A percentile compares a stretch with the other conserved stretches of the same genome.
Conservation (phyloP, 2,797 vertebrate species). For the Enteromius fasciolatus region DNA sequence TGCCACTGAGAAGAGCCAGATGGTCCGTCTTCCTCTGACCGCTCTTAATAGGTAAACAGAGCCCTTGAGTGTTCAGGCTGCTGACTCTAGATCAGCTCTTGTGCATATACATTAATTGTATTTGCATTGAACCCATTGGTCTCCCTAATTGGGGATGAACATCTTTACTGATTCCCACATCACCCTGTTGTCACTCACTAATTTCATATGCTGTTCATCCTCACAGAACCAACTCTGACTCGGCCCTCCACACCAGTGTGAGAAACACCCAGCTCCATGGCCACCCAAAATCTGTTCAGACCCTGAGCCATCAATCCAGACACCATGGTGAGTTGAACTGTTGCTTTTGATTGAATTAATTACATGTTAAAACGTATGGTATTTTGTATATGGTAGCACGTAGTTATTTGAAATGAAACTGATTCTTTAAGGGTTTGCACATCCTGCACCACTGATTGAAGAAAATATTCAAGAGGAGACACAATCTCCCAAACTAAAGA, state of each 20-base stretch:
- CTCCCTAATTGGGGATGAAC: background rate
- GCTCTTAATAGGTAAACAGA: conserved; percentile 81
- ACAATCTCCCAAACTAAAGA: conserved; percentile 71
- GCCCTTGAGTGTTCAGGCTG: conserved; percentile 14
- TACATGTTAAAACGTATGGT: background rate
- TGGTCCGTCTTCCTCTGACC: conserved; percentile 75
- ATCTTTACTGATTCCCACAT: background rate
- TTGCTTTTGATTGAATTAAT: background rate
- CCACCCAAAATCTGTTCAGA: conserved; percentile 60
- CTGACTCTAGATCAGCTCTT: conserved; percentile 7
- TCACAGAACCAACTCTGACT: conserved; percentile 84
- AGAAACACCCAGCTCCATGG: conserved; percentile 77
- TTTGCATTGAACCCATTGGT: background rate
- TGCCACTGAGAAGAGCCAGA: conserved; percentile 77
- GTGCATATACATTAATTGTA: background rate
- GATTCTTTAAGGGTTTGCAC: conserved; percentile 68
- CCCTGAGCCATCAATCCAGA: conserved; percentile 62
- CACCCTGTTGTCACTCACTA: background rate
- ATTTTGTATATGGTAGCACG: background rate
- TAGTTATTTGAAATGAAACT: background rate
- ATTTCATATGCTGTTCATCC: background rate
- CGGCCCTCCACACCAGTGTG: conserved; percentile 84
- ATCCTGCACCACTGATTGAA: conserved; percentile 80
- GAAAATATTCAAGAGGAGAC: conserved; percentile 76
- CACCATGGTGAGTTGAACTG: conserved; percentile 71